Percentiles rank a stretch among this genome's conserved stretches.
Conservation (phyloP, 2,797 vertebrate species). For the Aulostomus chinensis region DNA sequence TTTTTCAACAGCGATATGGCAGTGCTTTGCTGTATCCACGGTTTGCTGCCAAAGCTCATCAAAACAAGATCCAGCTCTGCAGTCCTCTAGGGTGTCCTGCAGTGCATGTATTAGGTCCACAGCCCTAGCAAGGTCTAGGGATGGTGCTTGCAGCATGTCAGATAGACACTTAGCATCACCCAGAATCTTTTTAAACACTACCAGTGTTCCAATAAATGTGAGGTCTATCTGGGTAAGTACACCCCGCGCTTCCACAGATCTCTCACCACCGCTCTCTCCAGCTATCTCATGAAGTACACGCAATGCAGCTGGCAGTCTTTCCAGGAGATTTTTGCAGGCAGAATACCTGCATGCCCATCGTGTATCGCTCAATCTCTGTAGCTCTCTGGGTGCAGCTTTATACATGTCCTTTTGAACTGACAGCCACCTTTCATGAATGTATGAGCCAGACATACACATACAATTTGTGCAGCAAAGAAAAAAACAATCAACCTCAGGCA, state of each 20-base stretch:
- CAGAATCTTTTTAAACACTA: neutral
- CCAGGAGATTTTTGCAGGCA: constrained; percentile 9
- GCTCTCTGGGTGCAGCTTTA: constrained; percentile 10
- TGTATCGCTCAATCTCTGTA: constrained; percentile 14
- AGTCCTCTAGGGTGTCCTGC: neutral
- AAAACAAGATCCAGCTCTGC: neutral
- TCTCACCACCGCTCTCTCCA: too few species aligned
- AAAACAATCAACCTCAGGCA: constrained; percentile 4
- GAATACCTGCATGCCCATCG: constrained; percentile 13
- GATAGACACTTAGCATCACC: constrained; percentile 1
- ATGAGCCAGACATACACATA: constrained; percentile 13
- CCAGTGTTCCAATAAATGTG: too few species aligned
- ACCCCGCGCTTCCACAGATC: too few species aligned
- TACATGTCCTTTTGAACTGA: constrained; percentile 15
- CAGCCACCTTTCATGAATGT: constrained; percentile 17
- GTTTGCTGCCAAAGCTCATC: neutral
- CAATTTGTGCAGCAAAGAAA: constrained; percentile 9
- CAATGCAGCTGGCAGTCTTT: constrained; percentile 6
- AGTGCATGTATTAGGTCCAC: neutral
- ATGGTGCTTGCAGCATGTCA: neutral
- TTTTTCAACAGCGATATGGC: neutral
- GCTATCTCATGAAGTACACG: constrained; percentile 1
- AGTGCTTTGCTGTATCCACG: neutral
- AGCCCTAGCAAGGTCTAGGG: neutral
- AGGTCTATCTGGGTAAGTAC: too few species aligned